Evolutionary conservation across 2,888 invertebrate genomes (phyloP), one percentile per base, ranked within the genome.

Genomic region (Sphecodes monilicornis): DNA sequence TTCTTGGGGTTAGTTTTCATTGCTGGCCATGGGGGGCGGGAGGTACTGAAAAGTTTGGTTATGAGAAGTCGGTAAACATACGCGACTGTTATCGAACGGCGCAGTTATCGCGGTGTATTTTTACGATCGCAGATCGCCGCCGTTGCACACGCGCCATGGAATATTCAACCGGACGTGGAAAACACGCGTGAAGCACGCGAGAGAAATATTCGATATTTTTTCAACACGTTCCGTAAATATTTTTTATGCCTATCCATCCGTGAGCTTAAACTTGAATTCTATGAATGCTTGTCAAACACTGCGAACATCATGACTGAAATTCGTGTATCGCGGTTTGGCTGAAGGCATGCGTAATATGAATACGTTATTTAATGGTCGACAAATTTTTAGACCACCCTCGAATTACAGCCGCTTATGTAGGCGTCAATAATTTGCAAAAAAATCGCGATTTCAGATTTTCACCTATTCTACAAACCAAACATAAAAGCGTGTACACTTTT

Each of bases 1-100:
- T 85, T 84, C 16, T 76, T 60, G 74, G 76, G 88, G 89, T 89
- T 86, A 88, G 82, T 81, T 85, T 78, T 84, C 87, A 85, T 85
- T 69, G 80, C 73, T 78, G 76, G 54, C 50, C 57, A 69, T 54
- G 75, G 64, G 54, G 54, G n/a, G n/a, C 1, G 29, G 36, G 73
- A 46, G 70, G 70, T 54, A 76, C 78, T 75, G 74, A 84, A 84
- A 85, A 36, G 84, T 84, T 89, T 89, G 86, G 88, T 89, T 86
- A 86, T 74, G 81, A 36, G 66, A 75, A 54, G 66, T 80, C 64
- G 76, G 76, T 74, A 82, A 87, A 87, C 84, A 85, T 85, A 82
- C 78, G 80, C 80, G 80, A 78, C 77, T 74, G 84, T 73, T 78
- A 82, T 80, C 80, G 57, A 18, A 74, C 43, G 84, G 77, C 70